phyloP scores from a whole-genome alignment of 2,113 vertebrate species.

The Lophura nycthemera region DNA sequence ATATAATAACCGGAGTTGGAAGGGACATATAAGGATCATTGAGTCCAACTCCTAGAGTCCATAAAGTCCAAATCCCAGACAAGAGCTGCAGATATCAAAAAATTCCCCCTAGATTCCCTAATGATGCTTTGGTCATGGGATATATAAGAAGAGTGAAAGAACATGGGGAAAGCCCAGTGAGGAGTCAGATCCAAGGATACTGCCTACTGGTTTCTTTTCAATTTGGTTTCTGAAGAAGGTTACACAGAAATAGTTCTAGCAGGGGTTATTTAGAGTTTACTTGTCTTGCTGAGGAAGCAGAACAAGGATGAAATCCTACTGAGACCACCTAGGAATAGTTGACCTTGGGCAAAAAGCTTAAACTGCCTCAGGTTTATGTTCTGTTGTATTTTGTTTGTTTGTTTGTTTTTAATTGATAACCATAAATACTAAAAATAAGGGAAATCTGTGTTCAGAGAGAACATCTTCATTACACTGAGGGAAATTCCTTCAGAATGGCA shows the following conservation, averaged over 20 bases:
- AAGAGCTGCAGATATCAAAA: neutral
- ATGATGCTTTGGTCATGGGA: neutral
- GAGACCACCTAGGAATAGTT: neutral
- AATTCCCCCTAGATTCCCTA: neutral
- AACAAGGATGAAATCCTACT: fast-evolving
- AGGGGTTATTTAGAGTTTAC: neutral
- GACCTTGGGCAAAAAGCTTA: neutral
- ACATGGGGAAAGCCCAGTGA: neutral
- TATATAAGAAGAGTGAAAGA: neutral
- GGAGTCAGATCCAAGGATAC: neutral
- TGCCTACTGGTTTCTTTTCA: neutral
- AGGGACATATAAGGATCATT: too few relatives aligned
- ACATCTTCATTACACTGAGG: neutral
- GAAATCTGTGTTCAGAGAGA: neutral
- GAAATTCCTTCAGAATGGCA: neutral
- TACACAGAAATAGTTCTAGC: neutral
- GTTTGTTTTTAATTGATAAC: neutral
- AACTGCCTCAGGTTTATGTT: neutral
- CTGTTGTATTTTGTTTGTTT: neutral
- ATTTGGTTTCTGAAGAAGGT: neutral
- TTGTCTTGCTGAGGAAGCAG: neutral
- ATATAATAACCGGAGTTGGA: too few relatives aligned
- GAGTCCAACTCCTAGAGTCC: too few relatives aligned
- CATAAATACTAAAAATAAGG: neutral
- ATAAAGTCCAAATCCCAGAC: neutral